phyloP scores from a whole-genome alignment of 2,113 vertebrate genomes.

The Rhineura floridana region DNA sequence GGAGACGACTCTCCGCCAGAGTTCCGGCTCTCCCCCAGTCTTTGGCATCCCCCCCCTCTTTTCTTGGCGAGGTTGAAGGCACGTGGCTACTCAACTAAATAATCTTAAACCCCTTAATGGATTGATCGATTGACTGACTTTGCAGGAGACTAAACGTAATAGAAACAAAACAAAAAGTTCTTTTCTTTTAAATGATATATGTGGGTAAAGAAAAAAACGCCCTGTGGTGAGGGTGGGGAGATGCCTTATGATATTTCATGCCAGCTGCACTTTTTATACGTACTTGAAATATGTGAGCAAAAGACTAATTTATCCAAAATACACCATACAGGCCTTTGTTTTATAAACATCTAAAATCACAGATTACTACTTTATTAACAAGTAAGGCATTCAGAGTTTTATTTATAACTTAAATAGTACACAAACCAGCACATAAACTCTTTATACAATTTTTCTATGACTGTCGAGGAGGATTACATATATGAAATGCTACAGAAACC shows the following conservation, averaged over 20 bases:
- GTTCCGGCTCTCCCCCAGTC: no score
- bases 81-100: neutral
- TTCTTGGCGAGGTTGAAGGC: no score
- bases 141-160: neutral
- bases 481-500: constrained; percentile 40
- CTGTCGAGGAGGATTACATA: constrained; percentile 30
- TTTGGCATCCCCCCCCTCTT: neutral
- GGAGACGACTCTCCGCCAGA: neutral
- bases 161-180: no score
- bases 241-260: no score
- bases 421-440: neutral
- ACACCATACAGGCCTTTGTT: constrained; percentile 29
- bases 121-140: neutral
- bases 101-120: neutral
- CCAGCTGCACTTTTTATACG: no score
- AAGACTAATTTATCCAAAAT: constrained; percentile 37
- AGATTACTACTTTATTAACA: constrained; percentile 37
- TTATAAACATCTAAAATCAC: neutral
- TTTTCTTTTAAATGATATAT: no score
- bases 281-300: neutral
- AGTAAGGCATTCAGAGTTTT: constrained; percentile 53
- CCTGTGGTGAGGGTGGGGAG: no score
- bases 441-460: constrained; percentile 36
- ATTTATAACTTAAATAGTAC: constrained; percentile 60
- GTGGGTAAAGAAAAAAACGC: no score